These are phyloP conservation scores for Gambusia affinis DNA, from an alignment of 2,113 vertebrate genomes.

Conservation along the genomic window DNA sequence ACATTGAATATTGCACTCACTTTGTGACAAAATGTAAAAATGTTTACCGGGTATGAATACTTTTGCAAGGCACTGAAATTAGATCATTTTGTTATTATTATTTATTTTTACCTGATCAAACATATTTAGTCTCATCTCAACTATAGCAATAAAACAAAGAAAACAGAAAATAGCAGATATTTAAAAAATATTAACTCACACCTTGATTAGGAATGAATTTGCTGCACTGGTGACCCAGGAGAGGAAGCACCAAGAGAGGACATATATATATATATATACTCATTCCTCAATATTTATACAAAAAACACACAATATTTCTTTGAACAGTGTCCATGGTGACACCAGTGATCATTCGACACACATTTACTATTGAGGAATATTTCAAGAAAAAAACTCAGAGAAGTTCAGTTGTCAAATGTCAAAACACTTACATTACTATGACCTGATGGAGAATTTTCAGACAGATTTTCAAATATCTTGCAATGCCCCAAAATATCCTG, in stretches of 20 bases:
- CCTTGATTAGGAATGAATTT: background rate
- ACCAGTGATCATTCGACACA: background rate
- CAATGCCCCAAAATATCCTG: conserved; percentile 15
- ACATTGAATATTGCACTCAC: too few species aligned
- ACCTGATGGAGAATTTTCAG: background rate
- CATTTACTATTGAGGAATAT: background rate
- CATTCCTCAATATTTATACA: background rate
- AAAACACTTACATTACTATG: background rate
- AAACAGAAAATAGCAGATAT: background rate
- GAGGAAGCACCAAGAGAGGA: background rate
- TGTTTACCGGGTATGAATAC: too few species aligned
- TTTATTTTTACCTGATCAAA: background rate
- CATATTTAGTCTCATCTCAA: background rate
- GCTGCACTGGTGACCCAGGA: background rate
- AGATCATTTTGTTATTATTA: background rate
- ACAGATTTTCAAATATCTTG: conserved; percentile 5
- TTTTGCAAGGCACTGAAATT: too few species aligned
- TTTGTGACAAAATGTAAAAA: too few species aligned
- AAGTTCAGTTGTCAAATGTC: background rate
- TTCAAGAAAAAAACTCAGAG: background rate
- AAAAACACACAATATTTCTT: background rate
- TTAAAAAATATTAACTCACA: conserved; percentile 1
- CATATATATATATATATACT: background rate
- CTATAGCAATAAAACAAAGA: background rate
- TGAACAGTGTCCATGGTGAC: background rate